Base-by-base conservation (phyloP, 1,140 invertebrate species). In the Propsilocerus akamusi region DNA sequence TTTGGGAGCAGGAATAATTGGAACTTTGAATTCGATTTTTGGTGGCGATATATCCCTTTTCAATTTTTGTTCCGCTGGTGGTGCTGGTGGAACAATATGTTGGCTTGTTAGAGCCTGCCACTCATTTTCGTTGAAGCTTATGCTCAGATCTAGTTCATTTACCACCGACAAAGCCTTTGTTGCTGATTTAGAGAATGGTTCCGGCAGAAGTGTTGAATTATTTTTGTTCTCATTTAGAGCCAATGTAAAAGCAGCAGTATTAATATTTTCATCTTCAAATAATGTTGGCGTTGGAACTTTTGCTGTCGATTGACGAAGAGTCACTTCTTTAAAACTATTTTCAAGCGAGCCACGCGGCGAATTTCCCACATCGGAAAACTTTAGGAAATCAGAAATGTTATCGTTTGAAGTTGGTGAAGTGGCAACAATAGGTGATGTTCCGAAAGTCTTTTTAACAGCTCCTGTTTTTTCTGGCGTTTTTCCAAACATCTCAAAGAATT, bases 181-280 rank as follows among this genome's bases (percentile, higher is more conserved):
- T 37, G 17, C 20, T 25, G 11, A 11, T 37, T 28, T 14, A 20
- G 25, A 28, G 17, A 34, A 28, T 34, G 34, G 20, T 34, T 49
- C 48, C 8, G 56, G 53, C 26, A 64, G 26, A 47, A 62, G 48
- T 5, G 62, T 64, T 5, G 62, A 64, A 46, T 64, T 64, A 46
- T 60, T 64, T n/a, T 62, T 63, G 54, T 59, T 60, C 25, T n/a
- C n/a, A n/a, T 58, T 63, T 0, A 62, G 52, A 14, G 61, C 55
- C 10, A 53, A 56, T 3, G 54, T 55, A 50, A 64, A 64, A 56
- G 59, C 57, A 48, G 60, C 62, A 0, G 62, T 64, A 7, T 55
- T 60, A 4, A 60, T 56, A 52, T n/a, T n/a, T n/a, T 64, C 63
- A 0, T 59, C 49, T 37, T 64, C 62, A 25, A 61, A 64, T 34